phyloP scores from a whole-genome alignment of 2,797 vertebrate genomes.

The Phrynocephalus guinanensis region DNA sequence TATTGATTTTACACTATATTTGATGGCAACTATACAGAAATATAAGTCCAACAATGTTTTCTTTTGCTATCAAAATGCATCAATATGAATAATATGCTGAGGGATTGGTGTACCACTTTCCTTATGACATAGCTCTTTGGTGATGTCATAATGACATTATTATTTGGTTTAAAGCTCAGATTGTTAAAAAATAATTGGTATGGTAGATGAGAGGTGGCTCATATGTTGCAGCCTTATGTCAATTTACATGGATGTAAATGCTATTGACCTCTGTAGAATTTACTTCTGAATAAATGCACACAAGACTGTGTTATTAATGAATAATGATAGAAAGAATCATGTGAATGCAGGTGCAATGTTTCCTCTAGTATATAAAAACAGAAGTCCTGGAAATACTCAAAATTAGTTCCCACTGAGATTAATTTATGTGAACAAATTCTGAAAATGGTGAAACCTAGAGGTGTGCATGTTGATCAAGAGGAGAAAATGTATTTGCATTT shows the following conservation, averaged over 20 bases:
- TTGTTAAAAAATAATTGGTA: constrained; percentile 21
- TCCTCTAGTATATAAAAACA: constrained; percentile 28
- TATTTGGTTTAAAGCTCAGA: not conserved
- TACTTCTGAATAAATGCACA: not conserved
- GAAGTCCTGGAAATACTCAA: constrained; percentile 11
- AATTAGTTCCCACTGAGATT: constrained; percentile 23
- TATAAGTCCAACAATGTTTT: not conserved
- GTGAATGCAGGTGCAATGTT: constrained; percentile 19
- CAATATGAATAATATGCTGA: not conserved
- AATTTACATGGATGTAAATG: not conserved
- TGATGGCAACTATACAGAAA: not conserved
- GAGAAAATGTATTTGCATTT: constrained; percentile 20
- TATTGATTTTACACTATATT: not conserved
- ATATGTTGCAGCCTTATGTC: not conserved
- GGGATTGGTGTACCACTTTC: not conserved
- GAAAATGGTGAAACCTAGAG: constrained; percentile 28
- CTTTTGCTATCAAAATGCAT: not conserved
- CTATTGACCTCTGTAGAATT: not conserved
- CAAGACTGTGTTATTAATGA: constrained; percentile 5
- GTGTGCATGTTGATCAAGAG: not conserved
- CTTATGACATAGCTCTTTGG: not conserved
- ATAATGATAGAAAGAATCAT: not conserved
- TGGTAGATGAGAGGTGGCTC: constrained; percentile 22
- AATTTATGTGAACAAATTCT: constrained; percentile 41
- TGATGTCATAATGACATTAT: constrained; percentile 12